A percentile compares a stretch with the other conserved stretches of the same genome.
Evolutionary conservation across 2,113 vertebrate species (phyloP).

Genomic region (Dicentrarchus labrax): DNA sequence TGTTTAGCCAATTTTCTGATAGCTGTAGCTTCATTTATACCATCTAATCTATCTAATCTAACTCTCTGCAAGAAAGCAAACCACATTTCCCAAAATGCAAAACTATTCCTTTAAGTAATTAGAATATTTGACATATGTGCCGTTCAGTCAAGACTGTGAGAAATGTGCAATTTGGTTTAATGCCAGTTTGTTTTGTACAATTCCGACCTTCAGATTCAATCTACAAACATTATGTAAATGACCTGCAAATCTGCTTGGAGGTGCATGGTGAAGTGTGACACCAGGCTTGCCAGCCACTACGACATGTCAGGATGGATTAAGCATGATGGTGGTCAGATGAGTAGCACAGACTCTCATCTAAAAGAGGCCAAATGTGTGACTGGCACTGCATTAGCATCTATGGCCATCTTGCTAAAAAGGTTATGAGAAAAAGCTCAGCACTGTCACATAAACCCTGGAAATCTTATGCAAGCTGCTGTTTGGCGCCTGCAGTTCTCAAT

Average conservation of each 20-base stretch:
- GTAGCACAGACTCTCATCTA: constrained; percentile 41
- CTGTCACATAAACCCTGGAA: constrained; percentile 27
- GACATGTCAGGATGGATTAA: constrained; percentile 70
- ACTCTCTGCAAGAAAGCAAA: not conserved
- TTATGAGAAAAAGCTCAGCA: constrained; percentile 40
- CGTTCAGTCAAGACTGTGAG: not conserved
- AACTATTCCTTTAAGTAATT: not conserved
- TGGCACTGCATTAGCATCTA: constrained; percentile 53
- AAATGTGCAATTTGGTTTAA: constrained; percentile 1
- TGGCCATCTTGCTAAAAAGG: constrained; percentile 27
- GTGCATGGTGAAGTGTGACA: constrained; percentile 45
- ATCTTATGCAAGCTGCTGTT: constrained; percentile 35
- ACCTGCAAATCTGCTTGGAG: constrained; percentile 31
- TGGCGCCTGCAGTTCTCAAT: constrained; percentile 46
- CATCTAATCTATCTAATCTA: not conserved
- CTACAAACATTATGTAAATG: not conserved
- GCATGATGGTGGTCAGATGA: constrained; percentile 66
- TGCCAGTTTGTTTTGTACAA: not conserved
- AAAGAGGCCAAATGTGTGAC: constrained; percentile 36
- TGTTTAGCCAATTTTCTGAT: not conserved
- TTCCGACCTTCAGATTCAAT: not conserved
- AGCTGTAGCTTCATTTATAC: not conserved
- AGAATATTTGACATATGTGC: not conserved
- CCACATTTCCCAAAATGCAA: not conserved
- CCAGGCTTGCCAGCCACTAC: constrained; percentile 38